Percentiles rank a stretch among this genome's conserved stretches.
Conservation (phyloP, 2,888 invertebrate genomes). For the Epirrita christyi region DNA sequence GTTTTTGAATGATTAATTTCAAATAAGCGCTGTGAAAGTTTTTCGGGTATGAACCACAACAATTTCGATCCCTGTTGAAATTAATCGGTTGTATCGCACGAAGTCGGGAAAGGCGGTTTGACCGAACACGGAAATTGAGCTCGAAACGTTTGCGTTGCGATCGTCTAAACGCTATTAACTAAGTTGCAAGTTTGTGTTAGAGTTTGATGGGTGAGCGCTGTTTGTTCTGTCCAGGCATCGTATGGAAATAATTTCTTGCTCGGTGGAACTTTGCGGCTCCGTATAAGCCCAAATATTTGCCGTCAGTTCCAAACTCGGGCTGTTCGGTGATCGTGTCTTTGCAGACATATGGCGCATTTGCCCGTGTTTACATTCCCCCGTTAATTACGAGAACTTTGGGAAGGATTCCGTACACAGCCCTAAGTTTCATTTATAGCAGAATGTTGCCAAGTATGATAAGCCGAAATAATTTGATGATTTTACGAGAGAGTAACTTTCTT, state of each 20-base stretch:
- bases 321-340: conserved; percentile 68
- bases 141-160: conserved; percentile 60
- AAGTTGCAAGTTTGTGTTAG: conserved; percentile 76
- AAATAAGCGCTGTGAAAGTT: conserved; percentile 22
- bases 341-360: conserved; percentile 63
- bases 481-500: conserved; percentile 9
- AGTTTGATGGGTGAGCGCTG: conserved; percentile 77
- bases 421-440: conserved; percentile 24
- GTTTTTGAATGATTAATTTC: conserved; percentile 25
- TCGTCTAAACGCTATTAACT: conserved; percentile 77
- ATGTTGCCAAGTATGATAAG: conserved; percentile 25
- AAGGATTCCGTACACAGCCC: conserved; percentile 25
- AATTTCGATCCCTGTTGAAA: conserved; percentile 36
- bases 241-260: conserved; percentile 82
- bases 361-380: conserved; percentile 52
- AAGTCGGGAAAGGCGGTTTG: conserved; percentile 38
- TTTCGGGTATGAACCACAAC: conserved; percentile 33
- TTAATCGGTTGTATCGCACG: conserved; percentile 37
- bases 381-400: conserved; percentile 55
- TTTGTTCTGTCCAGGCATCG: conserved; percentile 69
- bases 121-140: conserved; percentile 54
- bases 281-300: conserved; percentile 77
- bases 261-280: conserved; percentile 70
- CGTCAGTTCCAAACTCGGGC: conserved; percentile 61
- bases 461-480: conserved; percentile 21